Base-by-base conservation (phyloP, 1,140 invertebrate species). In the Cotesia vestalis region DNA sequence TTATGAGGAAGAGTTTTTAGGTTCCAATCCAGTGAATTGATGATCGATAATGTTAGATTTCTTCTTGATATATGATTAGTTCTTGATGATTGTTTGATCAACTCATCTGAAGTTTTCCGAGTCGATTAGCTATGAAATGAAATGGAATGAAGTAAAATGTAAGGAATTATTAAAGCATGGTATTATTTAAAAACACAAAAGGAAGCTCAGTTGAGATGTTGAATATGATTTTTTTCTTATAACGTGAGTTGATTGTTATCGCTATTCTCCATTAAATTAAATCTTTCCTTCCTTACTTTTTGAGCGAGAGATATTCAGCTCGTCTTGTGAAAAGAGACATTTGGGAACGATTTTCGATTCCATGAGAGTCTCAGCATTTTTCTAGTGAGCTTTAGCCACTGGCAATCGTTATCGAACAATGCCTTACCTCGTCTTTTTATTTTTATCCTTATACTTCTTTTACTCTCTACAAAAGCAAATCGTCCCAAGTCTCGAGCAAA, bases 211-310 rank as follows among this genome's bases (percentile, higher is more conserved):
- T 66, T 59, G 27, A 59, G 4, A 59, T 27, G 53, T 34, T 60
- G 36, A 36, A 62, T 17, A 27, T 17, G 17, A 59, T 14, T 11
- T 46, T 55, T 35, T 35, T 36, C n/a, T 6, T 27, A 9, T 6
- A 46, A 46, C 40, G 40, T 46, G 40, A 46, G 40, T 51, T 38
- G 5, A 36, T 71, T 52, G 35, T 51, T 67, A 67, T 75, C 57
- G 11, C 67, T 6, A 64, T 63, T 70, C 68, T 69, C 74, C 71
- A 76, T 73, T 76, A 76, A 76, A 76, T 76, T 73, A 76, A 71
- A 73, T 76, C 71, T 73, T 71, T 68, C 53, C 66, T 61, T 71
- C 46, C 69, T 71, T 69, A 68, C 71, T 63, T 69, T 61, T 46
- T 9, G 40, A 11, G 40, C 52, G 51, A 55, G 46, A 75, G 40